A percentile compares a stretch with the other conserved stretches of the same genome.
Conservation (phyloP, 2,113 vertebrate genomes). For the Podarcis muralis region DNA sequence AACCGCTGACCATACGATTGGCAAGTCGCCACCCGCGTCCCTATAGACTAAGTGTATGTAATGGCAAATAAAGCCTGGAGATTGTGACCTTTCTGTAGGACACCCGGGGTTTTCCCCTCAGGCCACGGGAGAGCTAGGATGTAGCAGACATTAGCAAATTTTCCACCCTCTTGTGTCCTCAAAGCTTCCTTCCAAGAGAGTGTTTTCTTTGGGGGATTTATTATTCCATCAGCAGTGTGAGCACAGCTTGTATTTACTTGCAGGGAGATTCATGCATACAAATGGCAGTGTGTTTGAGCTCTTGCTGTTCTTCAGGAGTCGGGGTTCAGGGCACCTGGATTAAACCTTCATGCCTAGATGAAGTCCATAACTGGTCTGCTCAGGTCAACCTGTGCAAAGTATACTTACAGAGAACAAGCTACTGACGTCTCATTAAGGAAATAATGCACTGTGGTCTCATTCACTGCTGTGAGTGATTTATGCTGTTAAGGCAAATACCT, state of each 20-base stretch:
- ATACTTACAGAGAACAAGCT: slow-evolving; percentile 10
- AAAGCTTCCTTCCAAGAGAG: background rate
- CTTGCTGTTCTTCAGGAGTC: slow-evolving; percentile 19
- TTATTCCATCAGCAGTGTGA: rapidly evolving
- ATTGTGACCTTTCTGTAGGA: background rate
- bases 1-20: too few relatives aligned
- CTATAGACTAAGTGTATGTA: background rate
- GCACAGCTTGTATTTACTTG: background rate
- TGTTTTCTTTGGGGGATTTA: background rate
- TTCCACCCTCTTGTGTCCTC: background rate
- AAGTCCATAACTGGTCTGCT: background rate
- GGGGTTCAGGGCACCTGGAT: slow-evolving; percentile 5
- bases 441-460: background rate
- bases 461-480: slow-evolving; percentile 33
- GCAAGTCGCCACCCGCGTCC: too few relatives aligned
- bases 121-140: background rate
- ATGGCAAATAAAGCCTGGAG: background rate
- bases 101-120: slow-evolving; percentile 30
- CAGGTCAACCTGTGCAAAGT: background rate
- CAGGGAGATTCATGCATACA: background rate
- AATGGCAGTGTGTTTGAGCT: background rate
- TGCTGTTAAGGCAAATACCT: background rate
- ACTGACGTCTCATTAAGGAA: slow-evolving; percentile 7
- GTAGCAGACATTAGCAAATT: background rate
- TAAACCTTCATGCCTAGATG: slow-evolving; percentile 30